Base-by-base conservation (phyloP, 1,140 invertebrate species). In the Augochlora pura region DNA sequence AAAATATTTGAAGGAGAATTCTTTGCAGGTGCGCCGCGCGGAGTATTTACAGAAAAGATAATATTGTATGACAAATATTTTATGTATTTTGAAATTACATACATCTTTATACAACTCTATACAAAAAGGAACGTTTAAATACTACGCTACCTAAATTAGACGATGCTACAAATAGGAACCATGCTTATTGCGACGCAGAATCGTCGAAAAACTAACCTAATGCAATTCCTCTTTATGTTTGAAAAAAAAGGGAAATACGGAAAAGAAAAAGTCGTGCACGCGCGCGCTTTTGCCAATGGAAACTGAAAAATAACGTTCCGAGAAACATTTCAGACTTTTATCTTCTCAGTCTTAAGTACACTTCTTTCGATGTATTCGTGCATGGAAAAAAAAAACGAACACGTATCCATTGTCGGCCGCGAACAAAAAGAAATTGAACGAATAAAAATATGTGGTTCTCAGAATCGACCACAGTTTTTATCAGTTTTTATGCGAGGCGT, bases 31-130 rank as follows among this genome's bases (percentile, higher is more conserved):
- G 9, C 3, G 42, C 12, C 0, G 42, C 12, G 3, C 10, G 25
- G 16, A 14, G 0, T 10, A 60, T 25, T 5, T 8, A 10, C n/a
- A 9, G 12, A 5, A 32, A 7, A 9, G 70, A 49, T 23, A 42
- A 8, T 23, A 12, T 23, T 57, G 82, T 85, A 80, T n/a, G 72
- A 79, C 83, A 83, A 86, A 83, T 84, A 86, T 81, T 21, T 69
- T 80, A 81, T 82, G 57, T 82, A 83, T 81, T 82, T 81, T 46
- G 23, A 38, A 68, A 69, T 73, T 81, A 67, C 49, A 80, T 78
- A 73, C 49, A 38, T 63, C 25, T 63, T 46, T 12, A 12, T 46
- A 10, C 14, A 46, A 46, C 2, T 9, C 4, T 8, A 80, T 69
- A 65, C 10, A 78, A 77, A 57, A 39, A 73, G 77, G 85, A 84